Evolutionary conservation across 2,113 vertebrate species (phyloP).

Genomic region (Pagrus major): DNA sequence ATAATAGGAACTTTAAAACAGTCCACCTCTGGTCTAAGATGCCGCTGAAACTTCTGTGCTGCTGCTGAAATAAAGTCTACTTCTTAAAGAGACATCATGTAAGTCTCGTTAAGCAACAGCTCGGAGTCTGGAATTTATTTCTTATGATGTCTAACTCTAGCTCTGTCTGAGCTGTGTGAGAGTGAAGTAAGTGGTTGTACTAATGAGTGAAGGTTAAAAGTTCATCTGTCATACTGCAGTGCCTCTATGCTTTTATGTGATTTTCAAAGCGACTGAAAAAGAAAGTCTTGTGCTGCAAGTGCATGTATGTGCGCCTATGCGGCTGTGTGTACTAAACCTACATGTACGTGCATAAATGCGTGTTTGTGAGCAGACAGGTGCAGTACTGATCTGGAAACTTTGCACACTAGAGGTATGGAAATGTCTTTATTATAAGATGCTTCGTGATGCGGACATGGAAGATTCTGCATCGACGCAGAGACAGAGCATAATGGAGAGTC

Average conservation of each 20-base stretch:
- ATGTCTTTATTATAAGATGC: too few relatives aligned
- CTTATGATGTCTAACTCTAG: not conserved
- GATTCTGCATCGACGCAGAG: too few relatives aligned
- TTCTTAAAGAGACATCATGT: not conserved
- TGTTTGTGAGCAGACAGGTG: slow-evolving; percentile 13
- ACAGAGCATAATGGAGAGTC: too few relatives aligned
- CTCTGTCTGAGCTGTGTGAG: slow-evolving; percentile 16
- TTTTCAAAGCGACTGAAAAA: not conserved
- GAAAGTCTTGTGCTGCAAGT: not conserved
- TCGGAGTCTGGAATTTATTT: not conserved
- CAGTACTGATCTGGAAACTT: not conserved
- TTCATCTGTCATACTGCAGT: not conserved
- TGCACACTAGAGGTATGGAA: too few relatives aligned
- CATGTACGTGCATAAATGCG: not conserved
- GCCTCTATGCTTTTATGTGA: not conserved
- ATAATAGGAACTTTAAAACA: not conserved
- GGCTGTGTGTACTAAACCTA: not conserved
- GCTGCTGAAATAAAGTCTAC: not conserved
- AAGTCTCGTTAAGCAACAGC: not conserved
- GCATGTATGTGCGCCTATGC: not conserved
- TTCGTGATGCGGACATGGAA: too few relatives aligned
- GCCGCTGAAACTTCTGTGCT: not conserved
- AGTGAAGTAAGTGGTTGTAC: not conserved
- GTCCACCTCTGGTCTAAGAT: not conserved
- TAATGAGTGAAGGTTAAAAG: not conserved